These are phyloP conservation scores for Bovichtus variegatus DNA, from an alignment of 2,797 vertebrate species.

Conservation along the genomic window DNA sequence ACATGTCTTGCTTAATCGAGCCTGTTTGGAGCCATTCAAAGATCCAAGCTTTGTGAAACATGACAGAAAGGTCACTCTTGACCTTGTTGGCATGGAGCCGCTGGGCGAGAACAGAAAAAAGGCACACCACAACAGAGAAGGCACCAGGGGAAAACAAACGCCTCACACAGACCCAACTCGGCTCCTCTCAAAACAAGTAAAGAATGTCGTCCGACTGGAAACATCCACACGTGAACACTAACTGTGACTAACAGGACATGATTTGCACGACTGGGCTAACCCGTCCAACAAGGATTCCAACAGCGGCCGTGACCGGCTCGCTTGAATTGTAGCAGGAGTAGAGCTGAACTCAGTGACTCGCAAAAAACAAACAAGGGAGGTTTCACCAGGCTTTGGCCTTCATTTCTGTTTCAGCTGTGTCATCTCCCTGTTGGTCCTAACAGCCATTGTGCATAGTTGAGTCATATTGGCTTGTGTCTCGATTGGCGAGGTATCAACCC, in stretches of 20 bases:
- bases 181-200: slow-evolving; percentile 44
- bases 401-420: slow-evolving; percentile 23
- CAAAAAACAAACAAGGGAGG: slow-evolving; percentile 52
- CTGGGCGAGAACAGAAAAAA: slow-evolving; percentile 55
- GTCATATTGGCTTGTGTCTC: slow-evolving; percentile 50
- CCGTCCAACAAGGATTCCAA: slow-evolving; percentile 40
- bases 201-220: slow-evolving; percentile 70
- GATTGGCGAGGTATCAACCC: slow-evolving; percentile 16
- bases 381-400: slow-evolving; percentile 38
- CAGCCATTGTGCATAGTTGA: slow-evolving; percentile 69
- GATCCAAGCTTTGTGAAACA: slow-evolving; percentile 8
- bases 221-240: slow-evolving; percentile 9
- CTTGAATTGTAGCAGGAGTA: neutral
- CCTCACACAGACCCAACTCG: slow-evolving; percentile 15
- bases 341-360: slow-evolving; percentile 31
- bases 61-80: slow-evolving; percentile 24
- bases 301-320: slow-evolving; percentile 28
- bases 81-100: slow-evolving; percentile 29
- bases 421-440: slow-evolving; percentile 48
- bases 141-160: slow-evolving; percentile 55
- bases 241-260: slow-evolving; percentile 10
- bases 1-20: neutral
- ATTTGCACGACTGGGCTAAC: slow-evolving; percentile 42
- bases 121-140: slow-evolving; percentile 72
- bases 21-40: neutral